Evolutionary conservation across 2,888 invertebrate genomes (phyloP).

Genomic region (Teleogryllus oceanicus): DNA sequence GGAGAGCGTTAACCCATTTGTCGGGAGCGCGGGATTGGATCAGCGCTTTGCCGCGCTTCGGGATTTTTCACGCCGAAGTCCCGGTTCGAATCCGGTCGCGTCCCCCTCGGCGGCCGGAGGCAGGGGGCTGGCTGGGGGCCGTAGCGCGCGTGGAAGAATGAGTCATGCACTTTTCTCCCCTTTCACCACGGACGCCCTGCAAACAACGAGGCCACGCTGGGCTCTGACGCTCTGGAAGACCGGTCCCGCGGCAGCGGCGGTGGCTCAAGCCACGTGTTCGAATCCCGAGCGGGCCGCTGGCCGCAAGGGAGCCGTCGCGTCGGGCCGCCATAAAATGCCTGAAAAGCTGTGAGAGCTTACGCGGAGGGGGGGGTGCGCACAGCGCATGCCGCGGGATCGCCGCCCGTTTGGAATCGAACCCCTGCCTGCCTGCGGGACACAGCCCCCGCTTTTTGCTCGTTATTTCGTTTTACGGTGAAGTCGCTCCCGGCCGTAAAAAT

Average conservation of each 20-base stretch:
- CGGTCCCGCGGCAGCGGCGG: not conserved
- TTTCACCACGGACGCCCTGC: not conserved
- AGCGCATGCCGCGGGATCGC: no score
- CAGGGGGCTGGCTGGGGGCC: not conserved
- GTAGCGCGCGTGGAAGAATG: not conserved
- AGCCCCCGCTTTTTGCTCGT: no score
- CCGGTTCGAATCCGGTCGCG: slow-evolving; percentile 18
- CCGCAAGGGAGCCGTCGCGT: not conserved
- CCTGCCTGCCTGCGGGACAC: no score
- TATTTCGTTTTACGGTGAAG: no score
- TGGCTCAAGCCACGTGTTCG: not conserved
- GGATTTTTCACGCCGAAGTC: not conserved
- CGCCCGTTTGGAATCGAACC: no score
- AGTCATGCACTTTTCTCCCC: slow-evolving; percentile 5
- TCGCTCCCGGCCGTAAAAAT: no score
- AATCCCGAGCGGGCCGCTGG: not conserved
- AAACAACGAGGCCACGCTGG: not conserved
- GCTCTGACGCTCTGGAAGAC: not conserved
- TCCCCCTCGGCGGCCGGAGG: not conserved
- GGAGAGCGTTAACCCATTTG: not conserved
- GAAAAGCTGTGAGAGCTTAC: not conserved
- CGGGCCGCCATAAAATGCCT: not conserved
- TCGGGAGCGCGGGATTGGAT: not conserved
- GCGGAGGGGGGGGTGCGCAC: not conserved
- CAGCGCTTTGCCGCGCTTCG: not conserved